Conservation (phyloP, 2,113 vertebrate genomes). For the Pitta sordida region DNA sequence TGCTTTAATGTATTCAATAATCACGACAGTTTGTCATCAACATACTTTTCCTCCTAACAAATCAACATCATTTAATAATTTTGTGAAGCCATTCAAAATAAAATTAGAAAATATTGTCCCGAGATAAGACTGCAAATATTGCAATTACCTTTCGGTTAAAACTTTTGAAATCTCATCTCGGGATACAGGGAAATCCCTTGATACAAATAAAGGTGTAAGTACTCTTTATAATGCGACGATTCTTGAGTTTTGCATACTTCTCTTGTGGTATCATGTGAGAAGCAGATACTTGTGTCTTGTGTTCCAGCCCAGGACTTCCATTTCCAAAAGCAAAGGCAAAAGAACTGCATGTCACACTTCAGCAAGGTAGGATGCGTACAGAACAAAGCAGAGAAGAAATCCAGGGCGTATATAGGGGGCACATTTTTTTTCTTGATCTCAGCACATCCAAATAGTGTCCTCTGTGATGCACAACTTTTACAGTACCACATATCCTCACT, state of each 20-base stretch:
- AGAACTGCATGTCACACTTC: background rate
- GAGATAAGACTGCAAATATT: background rate
- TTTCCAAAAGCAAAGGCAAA: background rate
- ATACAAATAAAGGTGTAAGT: background rate
- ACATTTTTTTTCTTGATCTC: background rate
- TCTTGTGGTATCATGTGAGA: background rate
- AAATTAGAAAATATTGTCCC: background rate
- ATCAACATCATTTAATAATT: background rate
- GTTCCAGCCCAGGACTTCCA: background rate
- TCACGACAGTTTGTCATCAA: background rate
- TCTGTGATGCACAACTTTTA: background rate
- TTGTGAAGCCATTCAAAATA: background rate
- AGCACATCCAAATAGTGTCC: background rate
- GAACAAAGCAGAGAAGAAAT: background rate
- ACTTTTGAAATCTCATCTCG: background rate
- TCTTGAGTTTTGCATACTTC: background rate
- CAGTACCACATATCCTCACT: background rate
- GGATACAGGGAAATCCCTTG: background rate
- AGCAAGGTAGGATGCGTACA: background rate
- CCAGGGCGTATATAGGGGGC: background rate
- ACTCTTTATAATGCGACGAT: background rate
- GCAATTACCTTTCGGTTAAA: background rate
- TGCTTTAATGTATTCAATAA: background rate
- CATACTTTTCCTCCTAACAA: background rate
- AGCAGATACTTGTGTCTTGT: background rate